These are phyloP conservation scores for Chymomyza fuscimana DNA, from an alignment of 2,888 invertebrate species.

Conservation along the genomic window DNA sequence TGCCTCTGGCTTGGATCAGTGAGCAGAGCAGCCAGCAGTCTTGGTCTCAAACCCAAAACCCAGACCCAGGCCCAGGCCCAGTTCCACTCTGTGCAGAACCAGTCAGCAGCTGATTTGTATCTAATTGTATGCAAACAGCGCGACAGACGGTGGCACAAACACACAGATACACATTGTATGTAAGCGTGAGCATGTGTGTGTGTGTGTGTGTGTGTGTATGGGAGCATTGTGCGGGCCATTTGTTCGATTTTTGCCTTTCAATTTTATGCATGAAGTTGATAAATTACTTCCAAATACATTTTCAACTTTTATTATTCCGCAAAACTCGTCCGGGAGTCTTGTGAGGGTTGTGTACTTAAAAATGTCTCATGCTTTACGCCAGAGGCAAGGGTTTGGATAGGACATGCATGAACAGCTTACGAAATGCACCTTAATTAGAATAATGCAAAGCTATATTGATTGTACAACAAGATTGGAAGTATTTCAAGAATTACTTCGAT, in stretches of 20 bases:
- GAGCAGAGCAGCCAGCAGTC: neutral
- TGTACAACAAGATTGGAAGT: neutral
- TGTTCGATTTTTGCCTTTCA: constrained; percentile 60
- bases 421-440: constrained; percentile 12
- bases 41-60: neutral
- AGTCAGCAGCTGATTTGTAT: constrained; percentile 69
- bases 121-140: constrained; percentile 71
- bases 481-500: too few relatives aligned
- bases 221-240: constrained; percentile 62
- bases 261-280: constrained; percentile 69
- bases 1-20: constrained; percentile 13
- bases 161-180: constrained; percentile 18
- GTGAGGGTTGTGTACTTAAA: neutral
- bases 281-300: constrained; percentile 53
- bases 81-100: constrained; percentile 23
- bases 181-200: neutral
- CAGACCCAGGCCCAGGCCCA: neutral
- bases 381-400: constrained; percentile 28
- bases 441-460: constrained; percentile 9
- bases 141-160: constrained; percentile 39
- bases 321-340: neutral
- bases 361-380: neutral
- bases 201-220: constrained; percentile 18
- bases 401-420: neutral
- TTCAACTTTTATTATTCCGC: neutral